These are phyloP conservation scores for Poeciliopsis infans DNA, from an alignment of 2,797 vertebrate species.

Conservation along the genomic window DNA sequence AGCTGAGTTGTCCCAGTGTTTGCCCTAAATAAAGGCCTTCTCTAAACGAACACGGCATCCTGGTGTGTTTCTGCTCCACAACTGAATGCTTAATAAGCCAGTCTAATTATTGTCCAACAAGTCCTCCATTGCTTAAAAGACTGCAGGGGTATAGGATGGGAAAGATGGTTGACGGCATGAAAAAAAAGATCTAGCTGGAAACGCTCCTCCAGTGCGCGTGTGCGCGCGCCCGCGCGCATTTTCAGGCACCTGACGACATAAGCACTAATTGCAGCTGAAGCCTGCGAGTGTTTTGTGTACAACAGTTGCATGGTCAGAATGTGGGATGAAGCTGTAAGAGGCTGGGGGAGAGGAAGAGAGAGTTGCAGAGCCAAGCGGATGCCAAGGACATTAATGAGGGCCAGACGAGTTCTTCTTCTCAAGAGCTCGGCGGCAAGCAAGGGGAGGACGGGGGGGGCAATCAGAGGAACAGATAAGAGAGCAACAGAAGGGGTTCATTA, in stretches of 20 bases:
- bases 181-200: conserved; percentile 33
- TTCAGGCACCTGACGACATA: conserved; percentile 42
- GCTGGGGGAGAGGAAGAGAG: conserved; percentile 48
- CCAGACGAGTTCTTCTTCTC: conserved; percentile 59
- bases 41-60: conserved; percentile 29
- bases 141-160: conserved; percentile 43
- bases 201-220: conserved; percentile 20
- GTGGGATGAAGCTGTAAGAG: conserved; percentile 63
- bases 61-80: conserved; percentile 24
- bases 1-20: conserved; percentile 12
- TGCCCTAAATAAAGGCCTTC: conserved; percentile 25
- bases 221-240: conserved; percentile 9
- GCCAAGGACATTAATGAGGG: conserved; percentile 71
- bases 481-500: conserved; percentile 48
- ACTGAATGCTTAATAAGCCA: conserved; percentile 53
- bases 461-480: conserved; percentile 35
- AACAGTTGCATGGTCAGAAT: conserved; percentile 55
- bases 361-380: conserved; percentile 57
- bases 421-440: conserved; percentile 50
- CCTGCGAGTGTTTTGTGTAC: conserved; percentile 45
- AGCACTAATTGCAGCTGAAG: conserved; percentile 67
- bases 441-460: conserved; percentile 22
- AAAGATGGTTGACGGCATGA: conserved; percentile 24
- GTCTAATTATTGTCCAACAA: conserved; percentile 67
- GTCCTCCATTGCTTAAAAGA: conserved; percentile 54